Percentiles rank a stretch among this genome's conserved stretches.
These are phyloP conservation scores for Hystrix cristata DNA, from an alignment of 2,113 vertebrate genomes.

Conservation along the genomic window DNA sequence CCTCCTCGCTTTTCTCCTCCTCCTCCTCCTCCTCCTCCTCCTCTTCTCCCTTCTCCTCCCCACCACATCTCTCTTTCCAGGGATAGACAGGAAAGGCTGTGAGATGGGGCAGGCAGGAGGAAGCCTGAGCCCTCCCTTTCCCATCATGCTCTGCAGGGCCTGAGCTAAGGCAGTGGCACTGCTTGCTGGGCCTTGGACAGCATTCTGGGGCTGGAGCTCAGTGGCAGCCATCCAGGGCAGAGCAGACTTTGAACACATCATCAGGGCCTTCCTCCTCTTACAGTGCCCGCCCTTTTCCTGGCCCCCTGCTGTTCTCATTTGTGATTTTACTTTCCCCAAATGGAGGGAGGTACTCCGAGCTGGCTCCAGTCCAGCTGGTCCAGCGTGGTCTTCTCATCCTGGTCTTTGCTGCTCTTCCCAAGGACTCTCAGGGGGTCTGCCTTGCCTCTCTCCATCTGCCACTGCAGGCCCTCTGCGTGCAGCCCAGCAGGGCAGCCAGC, in stretches of 20 bases:
- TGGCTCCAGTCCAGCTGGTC: slow-evolving; percentile 72
- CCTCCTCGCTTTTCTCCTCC: accelerated
- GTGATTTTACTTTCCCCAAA: slow-evolving; percentile 71
- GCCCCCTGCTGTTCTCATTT: slow-evolving; percentile 58
- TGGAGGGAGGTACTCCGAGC: slow-evolving; percentile 42
- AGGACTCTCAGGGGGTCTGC: slow-evolving; percentile 43
- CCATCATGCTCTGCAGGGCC: background rate
- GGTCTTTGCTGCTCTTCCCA: background rate
- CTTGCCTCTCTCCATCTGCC: slow-evolving; percentile 75
- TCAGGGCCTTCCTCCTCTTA: slow-evolving; percentile 48
- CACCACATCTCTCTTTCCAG: background rate
- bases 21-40: background rate
- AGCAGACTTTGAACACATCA: slow-evolving; percentile 53
- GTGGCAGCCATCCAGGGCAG: slow-evolving; percentile 43
- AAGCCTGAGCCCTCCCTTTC: background rate
- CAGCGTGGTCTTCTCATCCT: slow-evolving; percentile 37
- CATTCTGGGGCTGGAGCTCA: background rate
- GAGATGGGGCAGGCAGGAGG: background rate
- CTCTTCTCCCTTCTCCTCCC: accelerated
- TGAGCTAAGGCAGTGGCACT: background rate
- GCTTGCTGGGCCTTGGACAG: slow-evolving; percentile 4
- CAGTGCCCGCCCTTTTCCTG: slow-evolving; percentile 28
- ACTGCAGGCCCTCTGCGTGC: background rate
- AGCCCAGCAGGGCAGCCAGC: background rate
- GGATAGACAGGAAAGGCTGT: background rate